Conservation (phyloP, 2,888 invertebrate species). For the Lacanobia wlatinum region DNA sequence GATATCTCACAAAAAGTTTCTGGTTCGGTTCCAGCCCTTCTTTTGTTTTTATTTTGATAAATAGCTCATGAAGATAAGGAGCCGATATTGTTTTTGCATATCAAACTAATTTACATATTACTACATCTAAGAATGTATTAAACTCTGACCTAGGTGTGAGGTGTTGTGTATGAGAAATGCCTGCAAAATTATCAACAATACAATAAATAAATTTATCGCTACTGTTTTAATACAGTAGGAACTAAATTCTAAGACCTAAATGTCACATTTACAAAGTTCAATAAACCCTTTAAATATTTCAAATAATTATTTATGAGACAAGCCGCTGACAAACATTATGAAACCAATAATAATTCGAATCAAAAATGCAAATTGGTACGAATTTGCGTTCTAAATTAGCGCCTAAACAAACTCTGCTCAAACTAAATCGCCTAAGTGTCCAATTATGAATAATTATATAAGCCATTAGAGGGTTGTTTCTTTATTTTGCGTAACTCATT, state of each 20-base stretch:
- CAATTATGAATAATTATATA: slow-evolving; percentile 83
- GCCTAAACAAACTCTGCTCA: slow-evolving; percentile 64
- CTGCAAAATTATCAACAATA: neutral
- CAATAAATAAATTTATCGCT: slow-evolving; percentile 15
- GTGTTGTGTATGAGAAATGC: slow-evolving; percentile 15
- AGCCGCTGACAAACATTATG: slow-evolving; percentile 28
- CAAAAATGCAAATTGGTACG: slow-evolving; percentile 62
- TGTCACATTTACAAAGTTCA: slow-evolving; percentile 4
- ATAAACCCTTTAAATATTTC: slow-evolving; percentile 13
- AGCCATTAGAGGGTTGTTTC: slow-evolving; percentile 81
- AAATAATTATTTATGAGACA: slow-evolving; percentile 45
- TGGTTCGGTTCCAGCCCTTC: slow-evolving; percentile 28
- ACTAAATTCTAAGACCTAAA: neutral
- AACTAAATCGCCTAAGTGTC: slow-evolving; percentile 75
- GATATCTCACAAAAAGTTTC: slow-evolving; percentile 51
- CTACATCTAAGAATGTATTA: slow-evolving; percentile 5
- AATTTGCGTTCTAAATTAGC: slow-evolving; percentile 69
- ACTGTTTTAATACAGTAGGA: slow-evolving; percentile 19
- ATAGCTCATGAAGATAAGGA: slow-evolving; percentile 30
- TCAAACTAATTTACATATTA: slow-evolving; percentile 46
- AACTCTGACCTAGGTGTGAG: slow-evolving; percentile 19
- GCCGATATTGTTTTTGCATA: slow-evolving; percentile 39
- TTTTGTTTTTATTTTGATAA: slow-evolving; percentile 29
- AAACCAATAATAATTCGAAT: slow-evolving; percentile 48
- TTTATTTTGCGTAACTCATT: slow-evolving; percentile 80